Base-by-base conservation (phyloP, 2,888 invertebrate genomes). In the Ceramica pisi region DNA sequence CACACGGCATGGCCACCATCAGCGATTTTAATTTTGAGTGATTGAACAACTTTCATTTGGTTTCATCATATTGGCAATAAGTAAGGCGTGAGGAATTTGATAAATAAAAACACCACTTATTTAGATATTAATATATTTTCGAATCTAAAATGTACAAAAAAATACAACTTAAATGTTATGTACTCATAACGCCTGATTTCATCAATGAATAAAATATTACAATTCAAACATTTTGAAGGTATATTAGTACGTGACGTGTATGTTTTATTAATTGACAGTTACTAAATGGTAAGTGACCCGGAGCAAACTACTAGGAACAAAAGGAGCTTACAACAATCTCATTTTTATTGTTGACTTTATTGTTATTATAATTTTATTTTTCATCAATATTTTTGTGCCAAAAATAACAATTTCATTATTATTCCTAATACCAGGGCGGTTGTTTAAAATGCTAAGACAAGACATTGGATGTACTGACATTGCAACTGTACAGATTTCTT, bases 91-190 rank as follows among this genome's bases (percentile, higher is more conserved):
- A 51, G 16, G 31, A 57, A 23, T 6, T 21, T 19, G 12, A 44
- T 67, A 83, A 90, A 91, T 89, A 77, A 94, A 93, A 94, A 91
- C 86, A 90, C 87, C 77, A 86, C n/a, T 90, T 89, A 94, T 96
- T 96, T 95, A 96, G 95, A 96, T 96, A 96, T 96, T 96, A 96
- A 97, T 97, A 97, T 97, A 97, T 97, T 97, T 97, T 97, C 96
- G 97, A 97, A 97, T 97, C 97, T 97, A 97, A 97, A 97, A 97
- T 97, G 97, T 97, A 97, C 97, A 97, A 97, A 97, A 85, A 97
- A 97, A 97, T 97, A 97, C 97, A 96, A 97, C 95, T 97, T 97
- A 97, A 97, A 96, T 96, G 95, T 96, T 96, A 96, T 97, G 96
- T 97, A 97, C 96, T 96, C 96, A 93, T 94, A 94, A 95, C 93